phyloP scores from a whole-genome alignment of 2,888 invertebrate species.

The Nephrotoma appendiculata region DNA sequence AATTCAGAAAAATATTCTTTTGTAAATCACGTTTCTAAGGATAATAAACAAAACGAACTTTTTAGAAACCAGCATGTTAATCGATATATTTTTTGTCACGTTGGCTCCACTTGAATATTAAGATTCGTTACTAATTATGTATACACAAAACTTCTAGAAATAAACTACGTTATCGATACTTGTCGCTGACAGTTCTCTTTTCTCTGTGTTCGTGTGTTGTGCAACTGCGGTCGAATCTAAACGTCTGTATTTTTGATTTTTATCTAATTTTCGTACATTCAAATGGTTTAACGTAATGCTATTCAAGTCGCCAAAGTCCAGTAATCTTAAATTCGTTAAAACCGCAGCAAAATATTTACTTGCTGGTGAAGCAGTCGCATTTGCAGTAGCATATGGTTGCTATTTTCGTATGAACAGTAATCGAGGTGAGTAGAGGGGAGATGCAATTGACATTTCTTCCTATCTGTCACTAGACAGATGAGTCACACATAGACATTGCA shows the following conservation, averaged over 20 bases:
- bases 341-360: conserved; percentile 40
- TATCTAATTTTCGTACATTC: conserved; percentile 7
- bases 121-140: background rate
- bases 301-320: conserved; percentile 44
- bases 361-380: conserved; percentile 41
- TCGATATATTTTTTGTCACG: background rate
- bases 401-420: conserved; percentile 56
- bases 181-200: background rate
- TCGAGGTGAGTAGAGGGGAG: conserved; percentile 40
- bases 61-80: background rate
- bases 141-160: background rate
- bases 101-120: background rate
- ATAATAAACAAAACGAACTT: background rate
- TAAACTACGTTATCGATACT: background rate
- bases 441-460: background rate
- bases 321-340: conserved; percentile 37
- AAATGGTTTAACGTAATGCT: conserved; percentile 38
- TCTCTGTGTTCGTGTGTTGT: background rate
- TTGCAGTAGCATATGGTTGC: conserved; percentile 44
- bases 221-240: background rate
- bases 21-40: background rate
- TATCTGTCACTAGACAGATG: background rate
- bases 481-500: background rate
- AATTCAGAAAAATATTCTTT: background rate
- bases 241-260: conserved; percentile 9